These are phyloP conservation scores for Cerastis rubricosa DNA, from an alignment of 2,888 invertebrate genomes.

Conservation along the genomic window DNA sequence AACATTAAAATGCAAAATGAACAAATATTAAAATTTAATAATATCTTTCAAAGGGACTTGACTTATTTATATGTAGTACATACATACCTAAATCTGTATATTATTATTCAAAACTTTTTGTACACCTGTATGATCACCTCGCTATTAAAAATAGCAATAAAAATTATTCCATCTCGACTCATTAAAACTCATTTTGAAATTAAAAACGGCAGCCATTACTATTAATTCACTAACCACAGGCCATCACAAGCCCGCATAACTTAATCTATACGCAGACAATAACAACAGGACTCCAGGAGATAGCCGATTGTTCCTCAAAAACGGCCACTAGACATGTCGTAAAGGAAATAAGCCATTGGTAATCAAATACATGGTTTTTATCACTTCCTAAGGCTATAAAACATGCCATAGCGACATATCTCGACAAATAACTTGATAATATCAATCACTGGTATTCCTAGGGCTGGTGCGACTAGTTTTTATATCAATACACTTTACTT, in stretches of 20 bases:
- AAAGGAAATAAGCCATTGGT: slow-evolving; percentile 70
- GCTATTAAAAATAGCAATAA: slow-evolving; percentile 28
- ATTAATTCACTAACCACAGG: slow-evolving; percentile 35
- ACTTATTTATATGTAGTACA: neutral
- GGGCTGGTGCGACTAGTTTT: slow-evolving; percentile 52
- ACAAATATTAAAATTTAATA: neutral
- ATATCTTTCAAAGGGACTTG: neutral
- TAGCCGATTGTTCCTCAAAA: slow-evolving; percentile 56
- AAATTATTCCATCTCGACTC: neutral
- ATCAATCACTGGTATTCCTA: slow-evolving; percentile 70
- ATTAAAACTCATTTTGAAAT: slow-evolving; percentile 24
- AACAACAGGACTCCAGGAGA: slow-evolving; percentile 31
- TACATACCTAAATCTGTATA: neutral
- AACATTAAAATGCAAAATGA: neutral
- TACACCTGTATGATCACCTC: slow-evolving; percentile 1
- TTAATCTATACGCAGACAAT: slow-evolving; percentile 34
- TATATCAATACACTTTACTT: slow-evolving; percentile 19
- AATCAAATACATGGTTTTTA: slow-evolving; percentile 72
- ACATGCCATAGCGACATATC: slow-evolving; percentile 67
- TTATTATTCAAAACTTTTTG: neutral
- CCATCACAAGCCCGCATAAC: slow-evolving; percentile 40
- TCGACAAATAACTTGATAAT: slow-evolving; percentile 70
- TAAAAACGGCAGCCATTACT: neutral
- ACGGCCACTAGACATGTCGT: slow-evolving; percentile 51
- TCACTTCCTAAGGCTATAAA: slow-evolving; percentile 73